Evolutionary conservation across 2,113 vertebrate species (phyloP).

Genomic region (Craseonycteris thonglongyai): DNA sequence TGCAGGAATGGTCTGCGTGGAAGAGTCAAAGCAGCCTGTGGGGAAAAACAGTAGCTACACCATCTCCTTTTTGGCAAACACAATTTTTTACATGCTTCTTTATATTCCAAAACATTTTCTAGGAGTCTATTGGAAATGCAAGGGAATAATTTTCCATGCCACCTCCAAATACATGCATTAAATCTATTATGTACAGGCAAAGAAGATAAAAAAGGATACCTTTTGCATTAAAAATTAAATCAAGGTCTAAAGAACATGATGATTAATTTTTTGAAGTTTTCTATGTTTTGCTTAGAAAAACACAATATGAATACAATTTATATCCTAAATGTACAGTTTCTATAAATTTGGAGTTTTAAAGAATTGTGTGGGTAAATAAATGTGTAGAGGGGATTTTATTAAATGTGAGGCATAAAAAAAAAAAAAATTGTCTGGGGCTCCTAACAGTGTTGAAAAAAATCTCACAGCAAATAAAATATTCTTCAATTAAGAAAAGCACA

Average conservation of each 20-base stretch:
- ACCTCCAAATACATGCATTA: neutral
- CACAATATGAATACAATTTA: neutral
- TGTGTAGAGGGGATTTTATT: too few relatives aligned
- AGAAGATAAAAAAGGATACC: neutral
- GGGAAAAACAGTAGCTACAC: conserved; percentile 3
- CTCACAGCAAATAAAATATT: neutral
- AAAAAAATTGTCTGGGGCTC: neutral
- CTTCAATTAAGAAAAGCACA: neutral
- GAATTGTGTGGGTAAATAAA: neutral
- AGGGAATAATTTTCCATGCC: neutral
- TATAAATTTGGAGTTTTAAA: neutral
- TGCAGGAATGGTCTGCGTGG: conserved; percentile 92
- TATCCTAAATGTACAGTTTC: neutral
- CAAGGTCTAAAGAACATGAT: neutral
- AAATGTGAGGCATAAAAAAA: too few relatives aligned
- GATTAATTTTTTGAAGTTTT: neutral
- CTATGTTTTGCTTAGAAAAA: neutral
- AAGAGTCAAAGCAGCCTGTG: conserved; percentile 89
- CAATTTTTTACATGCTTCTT: neutral
- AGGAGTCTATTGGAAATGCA: neutral
- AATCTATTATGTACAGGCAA: neutral
- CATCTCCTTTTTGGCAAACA: neutral
- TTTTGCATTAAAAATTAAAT: conserved; percentile 13
- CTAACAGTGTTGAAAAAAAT: neutral
- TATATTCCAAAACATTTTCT: neutral